phyloP scores from a whole-genome alignment of 2,888 invertebrate species.

The Apodemia mormo region DNA sequence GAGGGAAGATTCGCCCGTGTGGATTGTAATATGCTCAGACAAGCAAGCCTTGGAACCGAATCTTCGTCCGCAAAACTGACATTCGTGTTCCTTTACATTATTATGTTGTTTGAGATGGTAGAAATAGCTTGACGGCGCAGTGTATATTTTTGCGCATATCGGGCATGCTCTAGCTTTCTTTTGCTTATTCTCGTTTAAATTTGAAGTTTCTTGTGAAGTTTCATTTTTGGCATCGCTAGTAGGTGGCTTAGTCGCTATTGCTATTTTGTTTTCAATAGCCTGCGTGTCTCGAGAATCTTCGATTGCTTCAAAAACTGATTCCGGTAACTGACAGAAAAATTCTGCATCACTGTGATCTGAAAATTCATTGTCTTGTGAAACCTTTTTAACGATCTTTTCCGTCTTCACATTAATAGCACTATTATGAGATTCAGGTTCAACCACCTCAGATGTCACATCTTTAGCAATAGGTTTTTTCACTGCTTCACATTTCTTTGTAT shows the following conservation, averaged over 20 bases:
- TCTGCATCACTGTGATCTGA: conserved; percentile 56
- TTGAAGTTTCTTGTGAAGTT: conserved; percentile 7
- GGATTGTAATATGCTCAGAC: conserved; percentile 67
- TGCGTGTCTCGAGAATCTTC: conserved; percentile 55
- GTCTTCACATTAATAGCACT: neutral
- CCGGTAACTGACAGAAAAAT: conserved; percentile 52
- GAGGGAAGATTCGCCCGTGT: conserved; percentile 63
- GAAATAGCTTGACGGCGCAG: conserved; percentile 71
- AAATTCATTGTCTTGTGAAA: conserved; percentile 45
- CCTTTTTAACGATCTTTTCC: conserved; percentile 17
- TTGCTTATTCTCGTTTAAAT: conserved; percentile 27
- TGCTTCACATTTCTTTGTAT: neutral
- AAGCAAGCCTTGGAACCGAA: conserved; percentile 71
- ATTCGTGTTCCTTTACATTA: conserved; percentile 65
- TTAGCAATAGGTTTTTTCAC: neutral
- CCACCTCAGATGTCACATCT: neutral
- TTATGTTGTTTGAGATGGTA: conserved; percentile 79
- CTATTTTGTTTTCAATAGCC: conserved; percentile 22
- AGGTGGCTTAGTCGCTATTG: neutral
- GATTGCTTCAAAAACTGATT: conserved; percentile 59
- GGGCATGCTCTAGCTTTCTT: conserved; percentile 65
- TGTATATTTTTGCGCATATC: conserved; percentile 70
- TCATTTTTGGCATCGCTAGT: conserved; percentile 8
- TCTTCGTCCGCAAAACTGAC: conserved; percentile 69
- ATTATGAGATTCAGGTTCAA: neutral